A percentile compares a stretch with the other conserved stretches of the same genome.
Conservation (phyloP, 2,888 invertebrate genomes). For the Nemoura dubitans region DNA sequence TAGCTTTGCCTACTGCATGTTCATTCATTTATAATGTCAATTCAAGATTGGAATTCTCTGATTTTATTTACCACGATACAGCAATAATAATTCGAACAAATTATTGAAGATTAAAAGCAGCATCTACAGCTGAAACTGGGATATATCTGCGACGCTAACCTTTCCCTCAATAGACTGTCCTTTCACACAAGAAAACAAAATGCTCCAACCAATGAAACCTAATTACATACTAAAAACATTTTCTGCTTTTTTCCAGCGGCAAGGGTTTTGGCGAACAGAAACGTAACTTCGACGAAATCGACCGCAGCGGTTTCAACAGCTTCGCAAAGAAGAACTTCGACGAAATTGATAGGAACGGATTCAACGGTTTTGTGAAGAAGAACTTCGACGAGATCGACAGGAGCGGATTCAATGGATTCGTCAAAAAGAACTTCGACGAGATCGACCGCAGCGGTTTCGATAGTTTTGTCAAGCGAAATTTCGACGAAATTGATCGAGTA, state of each 20-base stretch:
- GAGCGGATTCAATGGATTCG: constrained; percentile 60
- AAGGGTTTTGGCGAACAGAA: constrained; percentile 61
- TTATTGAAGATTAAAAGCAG: too few relatives aligned
- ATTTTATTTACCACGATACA: too few relatives aligned
- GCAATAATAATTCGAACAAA: too few relatives aligned
- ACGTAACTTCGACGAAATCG: constrained; percentile 68
- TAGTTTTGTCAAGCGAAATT: constrained; percentile 66
- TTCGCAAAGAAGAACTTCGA: constrained; percentile 68
- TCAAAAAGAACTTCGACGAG: constrained; percentile 65
- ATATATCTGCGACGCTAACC: too few relatives aligned
- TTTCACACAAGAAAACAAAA: too few relatives aligned
- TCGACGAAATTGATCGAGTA: constrained; percentile 62
- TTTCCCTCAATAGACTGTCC: too few relatives aligned
- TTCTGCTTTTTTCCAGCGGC: constrained; percentile 53
- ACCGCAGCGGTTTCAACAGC: constrained; percentile 66
- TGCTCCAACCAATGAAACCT: too few relatives aligned
- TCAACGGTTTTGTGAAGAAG: constrained; percentile 62
- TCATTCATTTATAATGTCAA: too few relatives aligned
- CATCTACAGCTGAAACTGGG: too few relatives aligned
- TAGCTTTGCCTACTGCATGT: too few relatives aligned
- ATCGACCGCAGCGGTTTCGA: constrained; percentile 66
- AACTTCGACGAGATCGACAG: constrained; percentile 65
- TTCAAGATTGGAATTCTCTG: too few relatives aligned
- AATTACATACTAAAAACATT: too few relatives aligned
- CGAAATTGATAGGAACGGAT: constrained; percentile 68